phyloP scores from a whole-genome alignment of 2,888 invertebrate species.

The Tupiocoris notatus region DNA sequence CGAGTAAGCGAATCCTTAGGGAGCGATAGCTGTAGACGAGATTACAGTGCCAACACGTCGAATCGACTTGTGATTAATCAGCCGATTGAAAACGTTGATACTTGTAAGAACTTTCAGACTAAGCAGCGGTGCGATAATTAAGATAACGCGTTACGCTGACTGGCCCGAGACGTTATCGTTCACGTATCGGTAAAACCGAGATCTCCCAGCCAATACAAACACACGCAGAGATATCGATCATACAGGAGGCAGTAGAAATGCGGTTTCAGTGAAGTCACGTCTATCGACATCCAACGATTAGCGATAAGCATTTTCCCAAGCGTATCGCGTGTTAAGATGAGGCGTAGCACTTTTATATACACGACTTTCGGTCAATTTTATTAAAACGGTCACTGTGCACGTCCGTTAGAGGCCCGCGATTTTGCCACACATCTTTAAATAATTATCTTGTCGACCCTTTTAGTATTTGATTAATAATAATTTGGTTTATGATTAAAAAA shows the following conservation, averaged over 20 bases:
- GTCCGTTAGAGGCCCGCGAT: too few species aligned
- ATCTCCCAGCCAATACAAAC: neutral
- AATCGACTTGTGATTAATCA: neutral
- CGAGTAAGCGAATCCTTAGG: neutral
- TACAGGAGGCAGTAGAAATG: neutral
- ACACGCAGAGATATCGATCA: neutral
- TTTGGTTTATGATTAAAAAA: too few species aligned
- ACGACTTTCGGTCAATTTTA: too few species aligned
- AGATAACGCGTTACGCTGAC: neutral
- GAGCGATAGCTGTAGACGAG: neutral
- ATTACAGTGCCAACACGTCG: neutral
- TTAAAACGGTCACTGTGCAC: too few species aligned
- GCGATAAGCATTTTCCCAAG: too few species aligned
- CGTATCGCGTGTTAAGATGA: too few species aligned
- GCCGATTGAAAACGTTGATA: neutral
- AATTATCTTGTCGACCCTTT: too few species aligned
- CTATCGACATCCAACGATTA: too few species aligned
- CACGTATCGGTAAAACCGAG: neutral
- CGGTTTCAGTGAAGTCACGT: too few species aligned
- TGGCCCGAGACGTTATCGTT: neutral
- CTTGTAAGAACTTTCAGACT: neutral
- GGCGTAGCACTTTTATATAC: too few species aligned
- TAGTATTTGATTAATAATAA: too few species aligned
- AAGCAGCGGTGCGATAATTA: neutral
- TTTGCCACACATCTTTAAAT: too few species aligned